These are phyloP conservation scores for Masticophis lateralis DNA, from an alignment of 2,797 vertebrate species.

Conservation along the genomic window DNA sequence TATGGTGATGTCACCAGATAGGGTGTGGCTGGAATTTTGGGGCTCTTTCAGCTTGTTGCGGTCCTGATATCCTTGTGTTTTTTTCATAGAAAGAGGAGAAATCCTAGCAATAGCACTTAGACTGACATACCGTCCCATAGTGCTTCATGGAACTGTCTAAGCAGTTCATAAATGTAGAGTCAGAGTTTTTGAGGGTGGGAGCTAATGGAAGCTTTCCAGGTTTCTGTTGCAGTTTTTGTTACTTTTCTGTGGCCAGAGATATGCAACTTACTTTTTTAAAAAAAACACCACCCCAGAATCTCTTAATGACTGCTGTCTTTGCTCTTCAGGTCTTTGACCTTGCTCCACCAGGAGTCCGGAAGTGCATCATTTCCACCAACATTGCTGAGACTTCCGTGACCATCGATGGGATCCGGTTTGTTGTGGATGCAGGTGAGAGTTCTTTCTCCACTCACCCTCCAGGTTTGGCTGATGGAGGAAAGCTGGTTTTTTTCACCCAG, in stretches of 20 bases:
- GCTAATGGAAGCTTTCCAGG: not conserved
- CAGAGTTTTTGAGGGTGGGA: not conserved
- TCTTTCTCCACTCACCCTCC: accelerated
- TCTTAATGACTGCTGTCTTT: not conserved
- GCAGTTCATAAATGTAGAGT: not conserved
- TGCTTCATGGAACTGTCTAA: not conserved
- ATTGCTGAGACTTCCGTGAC: slow-evolving; percentile 94
- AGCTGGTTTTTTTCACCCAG: not conserved
- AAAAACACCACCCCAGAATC: not conserved
- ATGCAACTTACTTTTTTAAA: not conserved
- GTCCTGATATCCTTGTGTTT: not conserved
- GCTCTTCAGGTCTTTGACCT: slow-evolving; percentile 85
- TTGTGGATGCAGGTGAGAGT: slow-evolving; percentile 85
- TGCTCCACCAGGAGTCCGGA: slow-evolving; percentile 84
- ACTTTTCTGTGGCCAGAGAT: not conserved
- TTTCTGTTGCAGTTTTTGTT: not conserved
- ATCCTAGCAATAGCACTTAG: not conserved
- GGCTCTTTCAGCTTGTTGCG: not conserved
- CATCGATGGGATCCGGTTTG: slow-evolving; percentile 91
- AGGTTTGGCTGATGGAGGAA: not conserved
- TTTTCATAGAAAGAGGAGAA: not conserved
- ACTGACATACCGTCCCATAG: not conserved
- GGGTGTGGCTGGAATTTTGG: not conserved
- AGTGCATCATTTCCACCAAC: slow-evolving; percentile 94
- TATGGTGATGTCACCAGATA: no score